Conservation (phyloP, 2,113 vertebrate species). For the Platysternon megacephalum region DNA sequence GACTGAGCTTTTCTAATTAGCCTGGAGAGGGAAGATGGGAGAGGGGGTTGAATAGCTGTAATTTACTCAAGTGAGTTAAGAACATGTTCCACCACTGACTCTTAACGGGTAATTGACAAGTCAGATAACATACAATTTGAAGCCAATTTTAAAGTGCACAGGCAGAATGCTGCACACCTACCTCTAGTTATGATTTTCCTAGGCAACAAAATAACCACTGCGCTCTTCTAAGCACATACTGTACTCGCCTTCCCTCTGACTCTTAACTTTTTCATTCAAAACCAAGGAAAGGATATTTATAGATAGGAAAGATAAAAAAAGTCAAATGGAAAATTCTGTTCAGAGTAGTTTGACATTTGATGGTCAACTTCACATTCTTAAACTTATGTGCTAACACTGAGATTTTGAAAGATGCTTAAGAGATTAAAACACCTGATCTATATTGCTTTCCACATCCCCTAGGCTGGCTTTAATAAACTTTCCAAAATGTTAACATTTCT, state of each 20-base stretch:
- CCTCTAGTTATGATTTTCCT: not conserved
- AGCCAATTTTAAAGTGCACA: not conserved
- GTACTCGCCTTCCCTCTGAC: not conserved
- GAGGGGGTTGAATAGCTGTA: conserved; percentile 10
- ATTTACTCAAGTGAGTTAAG: conserved; percentile 5
- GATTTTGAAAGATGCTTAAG: not conserved
- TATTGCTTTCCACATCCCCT: not conserved
- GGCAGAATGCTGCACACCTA: not conserved
- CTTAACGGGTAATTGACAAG: conserved; percentile 27
- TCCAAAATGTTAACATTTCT: not conserved
- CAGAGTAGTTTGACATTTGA: not conserved
- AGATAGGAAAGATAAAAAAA: not conserved
- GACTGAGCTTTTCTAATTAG: conserved; percentile 25
- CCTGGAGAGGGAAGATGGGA: not conserved
- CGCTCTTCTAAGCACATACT: not conserved
- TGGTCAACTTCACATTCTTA: not conserved
- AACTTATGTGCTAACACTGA: not conserved
- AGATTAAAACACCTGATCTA: not conserved
- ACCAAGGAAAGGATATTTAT: not conserved
- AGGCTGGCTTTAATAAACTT: not conserved
- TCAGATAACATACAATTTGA: conserved; percentile 19
- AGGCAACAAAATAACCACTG: not conserved
- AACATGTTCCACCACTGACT: conserved; percentile 14
- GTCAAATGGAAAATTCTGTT: not conserved
- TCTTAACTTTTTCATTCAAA: not conserved